These are phyloP conservation scores for Colletes collaris DNA, from an alignment of 2,888 invertebrate genomes.

Conservation along the genomic window DNA sequence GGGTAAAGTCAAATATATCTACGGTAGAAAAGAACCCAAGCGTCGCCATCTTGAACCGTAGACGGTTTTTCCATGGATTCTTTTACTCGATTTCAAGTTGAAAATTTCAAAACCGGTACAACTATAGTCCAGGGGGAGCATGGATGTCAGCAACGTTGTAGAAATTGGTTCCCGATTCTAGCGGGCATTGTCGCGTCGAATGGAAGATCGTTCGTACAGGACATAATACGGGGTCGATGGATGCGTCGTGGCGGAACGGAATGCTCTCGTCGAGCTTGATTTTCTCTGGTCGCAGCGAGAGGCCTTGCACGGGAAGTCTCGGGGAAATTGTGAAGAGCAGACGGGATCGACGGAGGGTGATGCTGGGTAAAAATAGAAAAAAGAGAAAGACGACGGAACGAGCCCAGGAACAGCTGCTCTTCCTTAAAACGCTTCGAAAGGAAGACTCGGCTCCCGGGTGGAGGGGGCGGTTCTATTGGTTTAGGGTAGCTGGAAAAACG, in stretches of 20 bases:
- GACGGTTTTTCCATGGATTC: too few species aligned
- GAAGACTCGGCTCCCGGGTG: conserved; percentile 34
- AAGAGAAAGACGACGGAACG: conserved; percentile 27
- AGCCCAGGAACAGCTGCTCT: conserved; percentile 66
- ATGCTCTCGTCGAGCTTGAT: not conserved
- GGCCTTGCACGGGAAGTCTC: not conserved
- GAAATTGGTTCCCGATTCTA: not conserved
- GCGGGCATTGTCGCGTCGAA: not conserved
- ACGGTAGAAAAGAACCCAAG: too few species aligned
- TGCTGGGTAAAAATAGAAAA: conserved; percentile 57
- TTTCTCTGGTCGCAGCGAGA: not conserved
- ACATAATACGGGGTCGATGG: not conserved
- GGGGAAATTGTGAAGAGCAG: conserved; percentile 36
- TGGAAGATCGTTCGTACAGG: not conserved
- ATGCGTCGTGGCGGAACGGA: not conserved
- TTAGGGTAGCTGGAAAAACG: conserved; percentile 71
- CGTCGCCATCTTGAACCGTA: too few species aligned
- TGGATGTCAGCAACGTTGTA: too few species aligned
- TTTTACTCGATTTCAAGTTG: too few species aligned
- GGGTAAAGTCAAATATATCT: too few species aligned
- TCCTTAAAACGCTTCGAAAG: conserved; percentile 58
- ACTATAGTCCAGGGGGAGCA: too few species aligned
- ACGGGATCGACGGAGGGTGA: conserved; percentile 21
- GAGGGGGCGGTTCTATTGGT: conserved; percentile 73
- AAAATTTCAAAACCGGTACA: too few species aligned